phyloP scores from a whole-genome alignment of 2,888 invertebrate species.

The Chloroclystis v-ata region DNA sequence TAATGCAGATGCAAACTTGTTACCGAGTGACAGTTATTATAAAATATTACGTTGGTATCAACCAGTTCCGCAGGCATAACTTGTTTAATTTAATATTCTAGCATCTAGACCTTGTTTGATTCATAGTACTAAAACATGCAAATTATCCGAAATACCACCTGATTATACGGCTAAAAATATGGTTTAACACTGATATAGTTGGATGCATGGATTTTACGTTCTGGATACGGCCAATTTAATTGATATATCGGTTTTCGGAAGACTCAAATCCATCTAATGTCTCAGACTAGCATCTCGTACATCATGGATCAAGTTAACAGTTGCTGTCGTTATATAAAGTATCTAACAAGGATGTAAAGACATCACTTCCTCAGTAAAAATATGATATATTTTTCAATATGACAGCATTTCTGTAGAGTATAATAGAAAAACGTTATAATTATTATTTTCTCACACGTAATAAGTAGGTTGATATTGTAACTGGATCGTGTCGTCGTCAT shows the following conservation, averaged over 20 bases:
- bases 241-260: no score
- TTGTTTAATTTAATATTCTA: slow-evolving; percentile 8
- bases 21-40: slow-evolving; percentile 3
- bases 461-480: slow-evolving; percentile 42
- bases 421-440: slow-evolving; percentile 20
- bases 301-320: no score
- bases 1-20: slow-evolving; percentile 13
- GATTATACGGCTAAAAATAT: no score
- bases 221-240: no score
- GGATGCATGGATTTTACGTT: no score
- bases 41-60: slow-evolving; percentile 8
- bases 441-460: slow-evolving; percentile 55
- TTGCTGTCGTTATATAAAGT: no score
- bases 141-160: no score
- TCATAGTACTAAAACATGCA: background rate
- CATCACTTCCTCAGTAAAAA: no score
- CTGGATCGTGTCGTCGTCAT: slow-evolving; percentile 56
- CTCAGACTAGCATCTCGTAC: no score
- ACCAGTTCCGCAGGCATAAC: slow-evolving; percentile 12
- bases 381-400: slow-evolving; percentile 3
- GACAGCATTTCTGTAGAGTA: slow-evolving; percentile 12
- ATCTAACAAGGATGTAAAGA: no score
- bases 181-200: no score
- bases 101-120: slow-evolving; percentile 4
- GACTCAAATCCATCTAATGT: no score